Evolutionary conservation across 2,888 invertebrate genomes (phyloP), one percentile per base, ranked within the genome.

Genomic region (Drosophila tripunctata): DNA sequence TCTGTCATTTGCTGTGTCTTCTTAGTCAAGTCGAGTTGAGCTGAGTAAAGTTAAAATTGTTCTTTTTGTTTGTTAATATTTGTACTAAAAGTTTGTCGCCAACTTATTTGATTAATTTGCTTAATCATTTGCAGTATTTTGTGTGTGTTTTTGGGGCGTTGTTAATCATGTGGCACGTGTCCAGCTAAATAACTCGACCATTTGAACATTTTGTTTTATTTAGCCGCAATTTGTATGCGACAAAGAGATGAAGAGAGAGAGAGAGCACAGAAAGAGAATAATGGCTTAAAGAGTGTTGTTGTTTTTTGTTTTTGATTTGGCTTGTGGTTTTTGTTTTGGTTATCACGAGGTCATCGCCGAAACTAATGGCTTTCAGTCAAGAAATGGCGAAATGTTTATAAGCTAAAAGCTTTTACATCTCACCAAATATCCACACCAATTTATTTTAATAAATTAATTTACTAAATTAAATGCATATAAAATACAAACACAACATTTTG

Each of bases 91-190:
- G 60, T 70, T 78, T 67, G 64, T 54, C 60, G 35, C 40, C 33
- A 66, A 73, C 57, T 75, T 73, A 38, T 52, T 52, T 65, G 56
- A 70, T 65, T 67, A 74, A 71, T 74, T 67, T 67, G 22, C 48
- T 57, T 55, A 70, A 76, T 62, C 65, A 65, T 56, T 51, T 50
- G n/a, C n/a, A 22, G 36, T 50, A 52, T 61, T 21, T 44, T 50
- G 31, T n/a, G 1, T 54, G 14, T 54, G 35, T 40, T 36, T 73
- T 58, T 41, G 60, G 55, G 57, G 56, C 36, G 57, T 41, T 63
- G 48, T 52, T 71, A 58, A 41, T 63, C 47, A 47, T 52, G 55
- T 44, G 63, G 58, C 63, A 24, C 70, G 51, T 67, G 60, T 50
- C 44, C 8, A 41, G 58, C 35, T 21, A 19, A 66, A 50, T 14